Base-by-base conservation (phyloP, 1,140 invertebrate genomes). In the Teleopsis dalmanni region DNA sequence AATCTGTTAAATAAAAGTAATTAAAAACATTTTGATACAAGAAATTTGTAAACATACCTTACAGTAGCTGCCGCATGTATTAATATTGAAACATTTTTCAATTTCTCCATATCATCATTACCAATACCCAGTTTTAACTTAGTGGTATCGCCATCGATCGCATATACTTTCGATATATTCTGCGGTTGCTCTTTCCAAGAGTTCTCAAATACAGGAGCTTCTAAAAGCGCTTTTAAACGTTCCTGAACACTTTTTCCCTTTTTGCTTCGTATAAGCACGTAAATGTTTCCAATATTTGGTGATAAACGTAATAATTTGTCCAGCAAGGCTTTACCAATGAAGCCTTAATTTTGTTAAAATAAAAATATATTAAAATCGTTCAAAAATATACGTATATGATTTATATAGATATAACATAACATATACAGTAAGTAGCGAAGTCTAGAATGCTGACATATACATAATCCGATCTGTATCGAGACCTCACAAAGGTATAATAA, bases 61-160 rank as follows among this genome's bases (percentile, higher is more conserved):
- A 98, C 85, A 48, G 88, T 95, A 1, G 95, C 95, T 1, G 95
- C 95, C 1, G 85, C 85, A 62, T 98, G 93, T 68, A 94, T 95
- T 6, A 98, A 81, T 11, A 98, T 74, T 3, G 84, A 82, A 0
- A 95, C 85, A 58, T 82, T 78, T 3, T 85, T 76, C 0, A 75
- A 57, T 3, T 50, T 53, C 10, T 42, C 35, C 21, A 62, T 7
- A 46, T 68, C 63, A 21, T 25, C 25, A 23, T 35, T 16, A 46
- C 49, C 50, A 13, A 74, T 68, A 57, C 83, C 86, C 46, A 87
- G 57, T 2, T 76, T 77, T 11, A 79, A 57, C 42, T 81, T 60
- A 26, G 77, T 74, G 1, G 87, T 78, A 71, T 98, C 91, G 3
- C 94, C 94, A 21, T 59, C 60, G 2, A 98, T 76, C 0, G 85